phyloP scores from a whole-genome alignment of 2,797 vertebrate species.

The Sardinella longiceps region DNA sequence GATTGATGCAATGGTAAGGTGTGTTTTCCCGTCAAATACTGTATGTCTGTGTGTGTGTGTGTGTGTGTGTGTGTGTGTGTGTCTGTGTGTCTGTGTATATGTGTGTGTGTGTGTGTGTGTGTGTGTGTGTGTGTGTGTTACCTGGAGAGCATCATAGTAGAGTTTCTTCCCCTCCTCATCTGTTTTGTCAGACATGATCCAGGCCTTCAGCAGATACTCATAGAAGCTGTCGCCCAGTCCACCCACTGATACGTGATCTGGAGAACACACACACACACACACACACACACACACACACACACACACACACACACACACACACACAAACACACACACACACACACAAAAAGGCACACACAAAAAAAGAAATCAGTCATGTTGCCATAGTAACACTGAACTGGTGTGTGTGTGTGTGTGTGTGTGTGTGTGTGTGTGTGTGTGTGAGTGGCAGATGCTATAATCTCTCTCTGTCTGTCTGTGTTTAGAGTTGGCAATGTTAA shows the following conservation, averaged over 20 bases:
- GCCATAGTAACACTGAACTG: not conserved
- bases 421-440: not conserved
- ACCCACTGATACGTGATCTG: slow-evolving; percentile 93
- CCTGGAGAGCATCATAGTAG: slow-evolving; percentile 93
- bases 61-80: slow-evolving; percentile 20
- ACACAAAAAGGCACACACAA: not conserved
- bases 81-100: slow-evolving; percentile 31
- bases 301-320: not conserved
- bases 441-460: not conserved
- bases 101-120: slow-evolving; percentile 2
- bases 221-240: slow-evolving; percentile 95
- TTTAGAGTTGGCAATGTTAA: not conserved
- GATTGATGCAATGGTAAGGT: not conserved
- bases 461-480: not conserved
- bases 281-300: slow-evolving; percentile 5
- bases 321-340: not conserved
- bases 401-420: not conserved
- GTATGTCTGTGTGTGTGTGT: not conserved
- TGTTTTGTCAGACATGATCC: slow-evolving; percentile 93
- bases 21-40: not conserved
- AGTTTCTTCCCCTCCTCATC: slow-evolving; percentile 92
- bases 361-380: not conserved
- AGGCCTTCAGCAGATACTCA: slow-evolving; percentile 94
- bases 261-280: slow-evolving; percentile 53
- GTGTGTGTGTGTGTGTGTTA: slow-evolving; percentile 56